phyloP scores from a whole-genome alignment of 2,888 invertebrate genomes.

The Eretmocerus hayati region DNA sequence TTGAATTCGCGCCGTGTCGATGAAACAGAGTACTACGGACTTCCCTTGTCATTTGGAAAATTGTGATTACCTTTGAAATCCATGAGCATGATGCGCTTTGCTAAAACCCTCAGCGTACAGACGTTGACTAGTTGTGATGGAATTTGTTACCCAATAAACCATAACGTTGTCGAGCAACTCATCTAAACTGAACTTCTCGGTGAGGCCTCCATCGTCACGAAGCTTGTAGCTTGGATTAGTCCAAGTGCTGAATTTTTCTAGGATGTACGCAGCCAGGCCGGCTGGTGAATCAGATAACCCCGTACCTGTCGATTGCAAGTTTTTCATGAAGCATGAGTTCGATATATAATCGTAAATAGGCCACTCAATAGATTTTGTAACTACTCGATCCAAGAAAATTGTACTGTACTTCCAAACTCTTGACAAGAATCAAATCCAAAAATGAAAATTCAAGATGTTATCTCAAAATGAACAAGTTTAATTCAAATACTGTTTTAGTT shows the following conservation, averaged over 20 bases:
- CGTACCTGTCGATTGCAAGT: slow-evolving; percentile 56
- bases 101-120: slow-evolving; percentile 63
- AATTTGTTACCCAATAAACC: slow-evolving; percentile 72
- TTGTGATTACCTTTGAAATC: slow-evolving; percentile 49
- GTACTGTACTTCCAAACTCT: no score
- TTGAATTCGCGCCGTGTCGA: no score
- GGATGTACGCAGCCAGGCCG: slow-evolving; percentile 80
- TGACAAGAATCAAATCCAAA: no score
- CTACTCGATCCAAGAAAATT: no score
- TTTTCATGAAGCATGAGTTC: no score
- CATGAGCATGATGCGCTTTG: slow-evolving; percentile 31
- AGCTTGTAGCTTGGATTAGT: slow-evolving; percentile 52
- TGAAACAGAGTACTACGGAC: no score
- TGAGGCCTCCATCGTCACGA: slow-evolving; percentile 60
- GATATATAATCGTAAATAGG: no score
- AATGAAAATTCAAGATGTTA: no score
- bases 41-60: no score
- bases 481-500: no score
- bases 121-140: slow-evolving; percentile 67
- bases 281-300: slow-evolving; percentile 70
- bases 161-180: slow-evolving; percentile 70
- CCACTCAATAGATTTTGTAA: no score
- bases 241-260: slow-evolving; percentile 83
- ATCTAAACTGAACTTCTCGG: slow-evolving; percentile 60
- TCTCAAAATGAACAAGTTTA: no score